A percentile compares a stretch with the other conserved stretches of the same genome.
Conservation (phyloP, 2,888 invertebrate species). For the Lasioglossum lativentre region DNA sequence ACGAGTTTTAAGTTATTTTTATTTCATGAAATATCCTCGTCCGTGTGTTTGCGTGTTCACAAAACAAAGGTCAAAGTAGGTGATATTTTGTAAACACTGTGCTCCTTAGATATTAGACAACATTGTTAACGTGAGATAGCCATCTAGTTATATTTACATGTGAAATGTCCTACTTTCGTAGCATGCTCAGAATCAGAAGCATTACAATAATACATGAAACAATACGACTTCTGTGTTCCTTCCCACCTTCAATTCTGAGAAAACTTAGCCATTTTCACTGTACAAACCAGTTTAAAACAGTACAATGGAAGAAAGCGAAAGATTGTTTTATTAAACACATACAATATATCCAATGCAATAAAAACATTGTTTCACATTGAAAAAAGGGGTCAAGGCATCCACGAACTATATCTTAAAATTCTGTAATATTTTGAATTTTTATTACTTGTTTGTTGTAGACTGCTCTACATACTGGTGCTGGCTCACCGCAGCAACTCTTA, state of each 20-base stretch:
- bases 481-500: conserved; percentile 77
- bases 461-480: conserved; percentile 78
- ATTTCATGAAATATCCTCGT: too few species aligned
- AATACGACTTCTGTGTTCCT: not conserved
- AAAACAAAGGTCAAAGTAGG: not conserved
- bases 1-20: too few species aligned
- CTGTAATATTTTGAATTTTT: not conserved
- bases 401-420: not conserved
- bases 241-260: too few species aligned
- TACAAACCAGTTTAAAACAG: too few species aligned
- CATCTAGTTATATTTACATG: not conserved
- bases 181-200: too few species aligned
- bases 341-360: too few species aligned
- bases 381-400: too few species aligned
- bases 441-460: conserved; percentile 74
- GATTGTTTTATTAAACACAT: too few species aligned
- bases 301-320: too few species aligned
- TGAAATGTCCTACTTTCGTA: not conserved
- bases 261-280: too few species aligned
- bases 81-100: not conserved
- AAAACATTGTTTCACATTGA: too few species aligned
- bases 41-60: too few species aligned
- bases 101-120: not conserved
- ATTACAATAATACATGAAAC: not conserved
- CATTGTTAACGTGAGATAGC: not conserved